Evolutionary conservation across 2,888 invertebrate genomes (phyloP).

Genomic region (Terebella lapidaria): DNA sequence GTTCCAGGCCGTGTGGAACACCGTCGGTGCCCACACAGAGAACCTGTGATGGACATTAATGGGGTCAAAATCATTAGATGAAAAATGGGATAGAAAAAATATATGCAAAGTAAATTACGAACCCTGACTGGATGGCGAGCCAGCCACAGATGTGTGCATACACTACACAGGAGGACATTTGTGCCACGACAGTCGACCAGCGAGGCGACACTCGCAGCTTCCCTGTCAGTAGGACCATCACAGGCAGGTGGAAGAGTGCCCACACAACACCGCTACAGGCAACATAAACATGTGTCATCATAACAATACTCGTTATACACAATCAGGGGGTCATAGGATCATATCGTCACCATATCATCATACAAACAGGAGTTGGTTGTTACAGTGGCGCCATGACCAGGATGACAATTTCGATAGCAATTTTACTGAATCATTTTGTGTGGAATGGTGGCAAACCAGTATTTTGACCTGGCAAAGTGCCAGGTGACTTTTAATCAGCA

Average conservation of each 20-base stretch:
- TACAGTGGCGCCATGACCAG: no score
- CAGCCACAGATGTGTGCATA: background rate
- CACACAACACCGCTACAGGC: background rate
- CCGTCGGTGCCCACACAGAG: background rate
- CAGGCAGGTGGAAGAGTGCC: background rate
- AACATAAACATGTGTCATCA: background rate
- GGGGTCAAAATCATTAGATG: no score
- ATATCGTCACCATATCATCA: no score
- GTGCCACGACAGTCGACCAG: background rate
- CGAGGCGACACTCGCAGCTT: background rate
- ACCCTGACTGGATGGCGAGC: background rate
- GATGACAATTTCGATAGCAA: no score
- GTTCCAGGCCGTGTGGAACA: background rate
- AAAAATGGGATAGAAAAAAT: no score
- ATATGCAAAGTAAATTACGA: background rate
- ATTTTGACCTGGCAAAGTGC: no score
- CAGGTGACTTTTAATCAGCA: no score
- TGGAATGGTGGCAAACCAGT: no score
- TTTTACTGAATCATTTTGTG: no score
- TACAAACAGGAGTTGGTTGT: no score
- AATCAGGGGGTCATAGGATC: no score
- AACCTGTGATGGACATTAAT: background rate
- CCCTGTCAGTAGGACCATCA: background rate
- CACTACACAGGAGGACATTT: background rate
- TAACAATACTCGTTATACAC: no score